phyloP scores from a whole-genome alignment of 2,888 invertebrate genomes.

The Sphecodes monilicornis region DNA sequence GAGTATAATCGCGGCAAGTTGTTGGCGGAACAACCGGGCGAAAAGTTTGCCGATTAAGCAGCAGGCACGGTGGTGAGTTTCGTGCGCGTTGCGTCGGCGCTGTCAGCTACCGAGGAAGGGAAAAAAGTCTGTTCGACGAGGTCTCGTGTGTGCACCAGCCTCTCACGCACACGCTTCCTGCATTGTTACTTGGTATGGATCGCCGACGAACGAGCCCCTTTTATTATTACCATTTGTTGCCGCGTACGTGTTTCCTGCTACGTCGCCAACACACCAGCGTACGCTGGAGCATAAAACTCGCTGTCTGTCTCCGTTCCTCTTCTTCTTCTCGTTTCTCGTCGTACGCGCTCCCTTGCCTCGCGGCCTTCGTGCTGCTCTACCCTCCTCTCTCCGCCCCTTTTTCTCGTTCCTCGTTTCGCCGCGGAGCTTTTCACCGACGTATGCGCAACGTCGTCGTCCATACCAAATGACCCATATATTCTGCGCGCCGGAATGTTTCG shows the following conservation, averaged over 20 bases:
- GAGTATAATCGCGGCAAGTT: conserved; percentile 19
- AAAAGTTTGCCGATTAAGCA: conserved; percentile 58
- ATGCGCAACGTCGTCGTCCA: conserved; percentile 44
- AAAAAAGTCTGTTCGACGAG: conserved; percentile 38
- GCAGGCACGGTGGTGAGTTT: conserved; percentile 24
- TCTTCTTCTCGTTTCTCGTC: background rate
- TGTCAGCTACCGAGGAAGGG: background rate
- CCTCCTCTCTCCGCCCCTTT: conserved; percentile 17
- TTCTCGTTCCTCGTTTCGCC: conserved; percentile 43
- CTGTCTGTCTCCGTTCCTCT: conserved; percentile 4
- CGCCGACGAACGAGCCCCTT: conserved; percentile 72
- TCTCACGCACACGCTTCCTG: conserved; percentile 68
- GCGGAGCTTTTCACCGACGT: conserved; percentile 34
- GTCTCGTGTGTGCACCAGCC: conserved; percentile 45
- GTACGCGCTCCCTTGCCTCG: conserved; percentile 28
- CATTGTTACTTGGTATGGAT: conserved; percentile 74
- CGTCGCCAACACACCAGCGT: conserved; percentile 61
- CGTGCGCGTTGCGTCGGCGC: conserved; percentile 24
- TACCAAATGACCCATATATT: conserved; percentile 60
- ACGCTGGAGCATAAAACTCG: conserved; percentile 47
- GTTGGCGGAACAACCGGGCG: conserved; percentile 20
- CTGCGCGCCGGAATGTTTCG: conserved; percentile 26
- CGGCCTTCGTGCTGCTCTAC: conserved; percentile 33
- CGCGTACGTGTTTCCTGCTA: conserved; percentile 77
- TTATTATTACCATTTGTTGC: conserved; percentile 78